Evolutionary conservation across 2,888 invertebrate genomes (phyloP), one percentile per base, ranked within the genome.

Genomic region (Drosophila paranaensis): DNA sequence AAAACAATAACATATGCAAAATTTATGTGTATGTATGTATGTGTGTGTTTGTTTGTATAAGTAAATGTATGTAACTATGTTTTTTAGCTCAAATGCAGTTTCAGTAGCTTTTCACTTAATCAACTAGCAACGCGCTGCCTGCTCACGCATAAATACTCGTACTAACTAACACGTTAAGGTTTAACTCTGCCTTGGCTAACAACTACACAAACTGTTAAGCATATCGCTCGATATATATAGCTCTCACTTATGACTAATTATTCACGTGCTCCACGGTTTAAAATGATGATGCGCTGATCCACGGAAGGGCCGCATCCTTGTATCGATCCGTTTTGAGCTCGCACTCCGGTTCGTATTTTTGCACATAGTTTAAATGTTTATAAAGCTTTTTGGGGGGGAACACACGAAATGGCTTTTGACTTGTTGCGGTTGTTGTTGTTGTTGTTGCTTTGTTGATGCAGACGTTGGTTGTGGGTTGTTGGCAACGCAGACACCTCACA

Each of bases 401-500:
- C 81, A 79, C 75, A 81, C 74, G 45, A 74, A 82, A 82, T 75
- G 89, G 84, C 84, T 73, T 78, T 81, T 81, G 89, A 84, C 81
- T 87, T 80, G 53, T 80, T 72, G 70, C 73, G 74, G 63, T 33
- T 51, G 35, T 16, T 13, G 58, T 53, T 13, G 58, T 53, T 71
- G 42, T 61, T 20, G 20, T 20, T 71, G 42, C 60, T 43, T 35
- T 63, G 55, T 46, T 60, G 51, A 76, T 71, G 71, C 87, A 77
- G 67, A 62, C 68, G 63, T 55, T 60, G 42, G 37, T 45, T 57
- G 63, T 54, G 45, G 65, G 54, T 45, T 57, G 63, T 54, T 48
- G 65, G 54, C 35, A 69, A 57, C 73, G 68, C 50, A 60, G 60
- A 39, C 40, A 53, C 79, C 73, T 95, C 94, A 96, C 96, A 96